These are phyloP conservation scores for Halcyon badia DNA, from an alignment of 2,797 vertebrate genomes.

Conservation along the genomic window DNA sequence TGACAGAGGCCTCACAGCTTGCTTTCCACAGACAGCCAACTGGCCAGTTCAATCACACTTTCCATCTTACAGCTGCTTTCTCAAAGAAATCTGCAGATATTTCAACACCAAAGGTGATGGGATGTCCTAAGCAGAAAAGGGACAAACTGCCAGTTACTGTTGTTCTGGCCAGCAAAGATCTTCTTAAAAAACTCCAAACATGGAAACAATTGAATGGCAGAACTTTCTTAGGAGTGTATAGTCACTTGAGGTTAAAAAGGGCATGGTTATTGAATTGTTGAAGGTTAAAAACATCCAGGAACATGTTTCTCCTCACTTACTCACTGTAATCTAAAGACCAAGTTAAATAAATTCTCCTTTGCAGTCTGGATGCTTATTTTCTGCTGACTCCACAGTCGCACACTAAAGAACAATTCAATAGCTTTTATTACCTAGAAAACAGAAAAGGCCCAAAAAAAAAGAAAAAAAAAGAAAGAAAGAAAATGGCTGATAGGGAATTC, in stretches of 20 bases:
- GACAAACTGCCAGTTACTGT: neutral
- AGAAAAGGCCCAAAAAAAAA: neutral
- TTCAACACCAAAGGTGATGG: neutral
- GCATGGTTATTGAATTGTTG: neutral
- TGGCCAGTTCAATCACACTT: neutral
- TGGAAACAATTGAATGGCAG: neutral
- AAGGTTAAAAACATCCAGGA: conserved; percentile 45
- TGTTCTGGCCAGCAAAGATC: neutral
- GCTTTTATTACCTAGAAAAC: neutral
- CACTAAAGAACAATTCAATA: conserved; percentile 25
- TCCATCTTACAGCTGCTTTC: neutral
- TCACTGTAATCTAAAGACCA: conserved; percentile 3
- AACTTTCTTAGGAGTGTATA: neutral
- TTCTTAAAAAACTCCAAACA: neutral
- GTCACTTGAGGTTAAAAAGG: neutral
- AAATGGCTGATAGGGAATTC: neutral
- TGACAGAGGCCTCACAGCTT: neutral
- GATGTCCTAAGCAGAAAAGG: neutral
- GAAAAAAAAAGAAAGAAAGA: neutral
- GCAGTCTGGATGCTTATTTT: conserved; percentile 22
- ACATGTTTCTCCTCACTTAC: conserved; percentile 41
- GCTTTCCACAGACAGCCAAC: neutral
- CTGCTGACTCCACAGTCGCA: conserved; percentile 21
- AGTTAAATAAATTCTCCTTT: conserved; percentile 23
- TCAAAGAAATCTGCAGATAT: neutral